Conservation (phyloP, 1,140 invertebrate species). For the Stratiolaelaps scimitus region DNA sequence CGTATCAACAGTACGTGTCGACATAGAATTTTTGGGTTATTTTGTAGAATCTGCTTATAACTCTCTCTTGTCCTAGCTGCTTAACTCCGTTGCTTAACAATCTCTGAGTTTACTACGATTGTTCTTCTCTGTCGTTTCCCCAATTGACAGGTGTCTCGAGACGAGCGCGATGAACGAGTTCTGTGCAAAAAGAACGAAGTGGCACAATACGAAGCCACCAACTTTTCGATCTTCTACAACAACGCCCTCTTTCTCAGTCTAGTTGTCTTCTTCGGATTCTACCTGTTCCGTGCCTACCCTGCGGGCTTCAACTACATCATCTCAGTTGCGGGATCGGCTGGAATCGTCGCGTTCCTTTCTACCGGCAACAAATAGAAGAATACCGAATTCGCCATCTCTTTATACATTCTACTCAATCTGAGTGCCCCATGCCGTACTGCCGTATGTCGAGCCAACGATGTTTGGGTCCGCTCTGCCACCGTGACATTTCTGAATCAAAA, state of each 20-base stretch:
- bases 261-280: constrained; percentile 88
- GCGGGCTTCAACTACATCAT: constrained; percentile 52
- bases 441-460: too few relatives aligned
- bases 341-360: constrained; percentile 17
- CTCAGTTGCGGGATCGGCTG: constrained; percentile 9
- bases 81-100: too few relatives aligned
- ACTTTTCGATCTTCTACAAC: constrained; percentile 98
- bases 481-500: too few relatives aligned
- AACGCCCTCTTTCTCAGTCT: constrained; percentile 89
- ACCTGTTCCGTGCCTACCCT: constrained; percentile 73
- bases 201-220: constrained; percentile 96
- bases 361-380: constrained; percentile 12
- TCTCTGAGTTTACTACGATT: constrained; percentile 31
- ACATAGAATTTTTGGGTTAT: too few relatives aligned
- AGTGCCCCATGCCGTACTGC: too few relatives aligned
- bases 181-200: constrained; percentile 99
- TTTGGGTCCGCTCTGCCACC: too few relatives aligned
- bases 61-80: too few relatives aligned
- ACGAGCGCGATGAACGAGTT: constrained; percentile 49
- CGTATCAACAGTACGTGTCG: too few relatives aligned
- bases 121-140: constrained; percentile 36
- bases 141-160: constrained; percentile 26
- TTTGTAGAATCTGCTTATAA: too few relatives aligned
- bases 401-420: too few relatives aligned
- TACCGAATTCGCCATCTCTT: not conserved